phyloP scores from a whole-genome alignment of 37 sponge, comb jelly and placozoan species.

The Eunapius fragilis region DNA sequence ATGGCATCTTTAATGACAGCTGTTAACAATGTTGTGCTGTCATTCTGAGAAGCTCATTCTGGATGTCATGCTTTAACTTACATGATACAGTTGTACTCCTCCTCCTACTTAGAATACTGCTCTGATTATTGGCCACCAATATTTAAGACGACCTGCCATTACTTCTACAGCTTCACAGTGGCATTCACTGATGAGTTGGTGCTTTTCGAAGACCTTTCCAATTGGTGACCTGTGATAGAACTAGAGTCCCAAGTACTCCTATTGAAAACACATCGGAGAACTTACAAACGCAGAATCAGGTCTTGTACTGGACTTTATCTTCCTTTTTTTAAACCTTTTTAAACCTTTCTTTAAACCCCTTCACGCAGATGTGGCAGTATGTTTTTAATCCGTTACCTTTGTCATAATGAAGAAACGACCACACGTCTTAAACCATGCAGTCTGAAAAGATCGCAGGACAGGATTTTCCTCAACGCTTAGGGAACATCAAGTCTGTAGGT shows the following conservation, averaged over 20 bases:
- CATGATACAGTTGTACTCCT: constrained; percentile 17
- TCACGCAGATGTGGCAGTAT: constrained; percentile 36
- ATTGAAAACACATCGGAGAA: background rate
- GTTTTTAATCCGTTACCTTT: constrained; percentile 20
- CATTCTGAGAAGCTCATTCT: constrained; percentile 42
- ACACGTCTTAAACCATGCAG: constrained; percentile 39
- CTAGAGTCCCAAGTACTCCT: background rate
- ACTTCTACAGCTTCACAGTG: constrained; percentile 29
- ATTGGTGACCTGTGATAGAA: background rate
- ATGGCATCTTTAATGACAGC: constrained; percentile 35
- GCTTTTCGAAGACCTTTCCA: background rate
- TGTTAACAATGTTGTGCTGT: constrained; percentile 37
- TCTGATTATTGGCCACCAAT: background rate
- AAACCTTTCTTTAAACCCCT: constrained; percentile 36
- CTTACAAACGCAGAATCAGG: constrained; percentile 34
- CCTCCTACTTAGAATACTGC: background rate
- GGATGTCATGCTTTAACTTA: constrained; percentile 38
- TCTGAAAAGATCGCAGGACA: constrained; percentile 34
- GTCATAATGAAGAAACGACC: constrained; percentile 60
- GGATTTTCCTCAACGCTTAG: constrained; percentile 19
- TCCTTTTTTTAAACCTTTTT: constrained; percentile 32
- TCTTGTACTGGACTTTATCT: constrained; percentile 3
- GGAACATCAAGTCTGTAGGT: too few relatives aligned
- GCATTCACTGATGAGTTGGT: background rate
- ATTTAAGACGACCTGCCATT: background rate